Evolutionary conservation across 2,888 invertebrate species (phyloP).

Genomic region (Dendrolimus pini): DNA sequence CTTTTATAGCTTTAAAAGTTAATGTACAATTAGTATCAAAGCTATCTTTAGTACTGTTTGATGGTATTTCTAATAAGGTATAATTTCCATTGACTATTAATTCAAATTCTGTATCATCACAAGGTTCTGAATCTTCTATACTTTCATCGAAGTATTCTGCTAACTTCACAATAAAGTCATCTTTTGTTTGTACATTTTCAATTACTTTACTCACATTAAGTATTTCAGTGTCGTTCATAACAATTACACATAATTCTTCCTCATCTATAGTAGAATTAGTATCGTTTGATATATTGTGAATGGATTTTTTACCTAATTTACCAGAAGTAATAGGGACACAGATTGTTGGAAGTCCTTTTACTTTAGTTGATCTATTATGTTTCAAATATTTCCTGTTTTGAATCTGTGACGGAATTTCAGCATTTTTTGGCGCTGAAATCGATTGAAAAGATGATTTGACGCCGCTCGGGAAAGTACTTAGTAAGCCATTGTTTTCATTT

Average conservation of each 20-base stretch:
- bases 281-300: neutral
- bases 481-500: constrained; percentile 17
- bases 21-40: neutral
- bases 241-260: neutral
- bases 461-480: constrained; percentile 39
- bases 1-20: neutral
- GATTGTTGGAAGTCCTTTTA: neutral
- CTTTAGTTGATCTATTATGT: constrained; percentile 5
- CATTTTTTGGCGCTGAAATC: neutral
- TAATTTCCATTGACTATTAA: neutral
- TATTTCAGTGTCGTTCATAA: neutral
- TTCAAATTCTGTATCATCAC: neutral
- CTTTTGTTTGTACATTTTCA: neutral
- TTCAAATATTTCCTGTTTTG: neutral
- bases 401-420: neutral
- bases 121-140: neutral
- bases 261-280: neutral
- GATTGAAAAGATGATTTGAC: constrained; percentile 28
- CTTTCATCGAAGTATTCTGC: neutral
- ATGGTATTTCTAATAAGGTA: neutral
- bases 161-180: neutral
- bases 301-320: neutral
- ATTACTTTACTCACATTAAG: neutral
- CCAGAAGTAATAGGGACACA: neutral
- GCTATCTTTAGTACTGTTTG: neutral